Evolutionary conservation across 1,140 invertebrate species (phyloP), one percentile per base, ranked within the genome.

Genomic region (Phocides pigmalion): DNA sequence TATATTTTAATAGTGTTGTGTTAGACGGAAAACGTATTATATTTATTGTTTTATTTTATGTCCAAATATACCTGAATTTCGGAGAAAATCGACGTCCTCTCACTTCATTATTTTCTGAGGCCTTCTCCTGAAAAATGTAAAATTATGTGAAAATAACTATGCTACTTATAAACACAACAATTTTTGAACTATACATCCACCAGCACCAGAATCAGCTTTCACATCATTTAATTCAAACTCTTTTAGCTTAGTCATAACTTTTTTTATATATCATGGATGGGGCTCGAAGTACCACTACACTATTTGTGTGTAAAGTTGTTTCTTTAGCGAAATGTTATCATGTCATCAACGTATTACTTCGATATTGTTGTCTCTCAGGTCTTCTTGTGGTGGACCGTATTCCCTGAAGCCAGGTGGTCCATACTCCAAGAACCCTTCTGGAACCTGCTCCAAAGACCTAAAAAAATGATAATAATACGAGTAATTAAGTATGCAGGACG

Each of bases 361-460:
- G 53, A 46, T 47, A 37, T 17, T 32, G 12, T 41, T 35, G 17
- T 54, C 39, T 12, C 2, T 39, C 6, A 64, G 25, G 8, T 67
- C 73, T 8, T 76, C 74, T 50, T 84, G 84, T 6, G 87, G 87
- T 11, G 87, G 87, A 44, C 87, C 87, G 49, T 90, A 90, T 16
- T 89, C 86, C 49, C 56, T 82, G 66, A 90, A 90, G 4, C 86
- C 87, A 11, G 87, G 87, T 9, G 87, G 87, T 4, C 87, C 86
- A 42, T 89, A 90, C 53, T 90, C 87, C 2, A 89, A 65, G 63
- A 90, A 90, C n/a, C 86, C 87, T 76, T 85, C 86, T 4, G 86
- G 86, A 5, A 64, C 72, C 56, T 80, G 70, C 14, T 70, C 68
- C 14, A 78, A 28, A 12, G 77, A 58, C 49, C 86, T 89, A 63